These are phyloP conservation scores for Chaetodon trifasciatus DNA, from an alignment of 2,797 vertebrate species.

Conservation along the genomic window DNA sequence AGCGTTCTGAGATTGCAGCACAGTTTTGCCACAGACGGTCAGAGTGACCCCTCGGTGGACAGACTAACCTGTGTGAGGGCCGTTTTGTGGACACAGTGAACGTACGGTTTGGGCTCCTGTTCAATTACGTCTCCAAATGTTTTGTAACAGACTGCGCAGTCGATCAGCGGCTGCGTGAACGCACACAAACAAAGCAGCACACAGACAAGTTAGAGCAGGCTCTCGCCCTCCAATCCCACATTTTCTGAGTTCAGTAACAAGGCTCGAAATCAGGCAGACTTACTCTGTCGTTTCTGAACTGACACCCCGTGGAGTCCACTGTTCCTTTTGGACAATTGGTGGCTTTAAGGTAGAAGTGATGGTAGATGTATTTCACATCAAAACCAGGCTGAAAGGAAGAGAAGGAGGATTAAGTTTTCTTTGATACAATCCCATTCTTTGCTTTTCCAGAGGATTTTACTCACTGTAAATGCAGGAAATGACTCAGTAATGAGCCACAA, in stretches of 20 bases:
- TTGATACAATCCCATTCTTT: conserved; percentile 5
- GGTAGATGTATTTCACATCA: conserved; percentile 77
- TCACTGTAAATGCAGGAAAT: not conserved
- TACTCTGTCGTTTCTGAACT: conserved; percentile 83
- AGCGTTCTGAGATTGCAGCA: not conserved
- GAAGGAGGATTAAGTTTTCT: not conserved
- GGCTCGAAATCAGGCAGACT: conserved; percentile 38
- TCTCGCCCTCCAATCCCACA: not conserved
- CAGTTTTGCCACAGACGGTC: not conserved
- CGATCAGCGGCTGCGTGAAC: conserved; percentile 79
- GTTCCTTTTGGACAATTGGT: conserved; percentile 81
- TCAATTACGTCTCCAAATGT: conserved; percentile 72
- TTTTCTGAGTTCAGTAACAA: not conserved
- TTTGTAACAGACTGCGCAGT: conserved; percentile 85
- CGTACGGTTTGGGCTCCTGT: conserved; percentile 75
- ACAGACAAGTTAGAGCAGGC: conserved; percentile 54
- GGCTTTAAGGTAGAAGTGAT: conserved; percentile 84
- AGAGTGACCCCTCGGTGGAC: not conserved
- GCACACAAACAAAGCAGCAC: conserved; percentile 58
- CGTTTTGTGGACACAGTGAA: conserved; percentile 82
- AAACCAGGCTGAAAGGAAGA: conserved; percentile 76
- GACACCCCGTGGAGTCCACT: conserved; percentile 53
- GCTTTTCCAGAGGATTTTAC: not conserved
- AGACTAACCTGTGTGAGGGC: conserved; percentile 75
- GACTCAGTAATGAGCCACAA: not conserved